Conservation (phyloP, 2,888 invertebrate genomes). For the Eristalis tenax region DNA sequence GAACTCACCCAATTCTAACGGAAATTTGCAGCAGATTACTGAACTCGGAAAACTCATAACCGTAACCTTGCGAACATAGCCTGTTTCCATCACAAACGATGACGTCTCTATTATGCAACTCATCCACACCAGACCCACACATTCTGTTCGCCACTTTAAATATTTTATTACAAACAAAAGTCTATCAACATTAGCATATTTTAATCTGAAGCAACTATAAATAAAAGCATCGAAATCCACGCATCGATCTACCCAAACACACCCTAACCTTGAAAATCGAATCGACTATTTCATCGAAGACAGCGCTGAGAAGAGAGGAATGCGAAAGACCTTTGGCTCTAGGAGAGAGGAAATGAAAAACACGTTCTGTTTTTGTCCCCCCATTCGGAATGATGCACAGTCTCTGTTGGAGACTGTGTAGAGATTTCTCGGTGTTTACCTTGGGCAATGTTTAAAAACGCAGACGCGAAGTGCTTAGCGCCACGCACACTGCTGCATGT, state of each 20-base stretch:
- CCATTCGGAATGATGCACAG: background rate
- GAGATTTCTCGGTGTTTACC: background rate
- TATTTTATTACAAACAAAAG: background rate
- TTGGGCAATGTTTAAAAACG: background rate
- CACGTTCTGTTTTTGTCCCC: background rate
- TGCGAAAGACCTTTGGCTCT: background rate
- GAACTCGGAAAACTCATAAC: no score
- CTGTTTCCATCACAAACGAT: background rate
- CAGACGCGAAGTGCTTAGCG: background rate
- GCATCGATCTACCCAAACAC: background rate
- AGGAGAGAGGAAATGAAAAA: background rate
- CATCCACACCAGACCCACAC: background rate
- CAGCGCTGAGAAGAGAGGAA: background rate
- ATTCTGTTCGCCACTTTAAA: background rate
- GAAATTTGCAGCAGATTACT: background rate
- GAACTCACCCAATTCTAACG: background rate
- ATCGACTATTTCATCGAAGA: background rate
- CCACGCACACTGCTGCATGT: background rate
- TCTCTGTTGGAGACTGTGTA: background rate
- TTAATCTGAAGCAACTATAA: conserved; percentile 14
- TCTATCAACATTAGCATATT: conserved; percentile 14
- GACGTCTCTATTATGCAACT: background rate
- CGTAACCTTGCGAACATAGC: background rate
- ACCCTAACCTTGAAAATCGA: conserved; percentile 23
- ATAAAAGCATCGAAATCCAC: conserved; percentile 13